Evolutionary conservation across 2,113 vertebrate species (phyloP).

Genomic region (Colinus virginianus): DNA sequence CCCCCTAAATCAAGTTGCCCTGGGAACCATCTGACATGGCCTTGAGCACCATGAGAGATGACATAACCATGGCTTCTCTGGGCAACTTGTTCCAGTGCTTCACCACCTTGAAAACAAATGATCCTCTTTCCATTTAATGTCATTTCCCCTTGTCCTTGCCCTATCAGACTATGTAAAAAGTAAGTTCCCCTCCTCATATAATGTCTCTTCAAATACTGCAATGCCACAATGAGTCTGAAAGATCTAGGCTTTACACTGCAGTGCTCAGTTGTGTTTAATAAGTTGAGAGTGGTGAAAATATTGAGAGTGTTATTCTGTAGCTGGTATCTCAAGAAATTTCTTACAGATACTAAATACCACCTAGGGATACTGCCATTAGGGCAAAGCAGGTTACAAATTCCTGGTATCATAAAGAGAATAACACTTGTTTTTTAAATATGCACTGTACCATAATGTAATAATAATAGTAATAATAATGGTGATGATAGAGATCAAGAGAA

Average conservation of each 20-base stretch:
- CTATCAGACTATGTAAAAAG: too few species aligned
- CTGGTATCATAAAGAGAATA: neutral
- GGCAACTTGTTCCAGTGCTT: too few species aligned
- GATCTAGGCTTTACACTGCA: neutral
- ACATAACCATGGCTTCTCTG: too few species aligned
- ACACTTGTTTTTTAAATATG: neutral
- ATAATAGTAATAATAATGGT: neutral
- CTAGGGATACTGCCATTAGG: neutral
- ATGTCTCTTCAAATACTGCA: too few species aligned
- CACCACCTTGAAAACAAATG: too few species aligned
- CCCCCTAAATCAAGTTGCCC: too few species aligned
- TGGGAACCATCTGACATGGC: too few species aligned
- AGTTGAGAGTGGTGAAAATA: conserved; percentile 17
- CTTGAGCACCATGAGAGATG: too few species aligned
- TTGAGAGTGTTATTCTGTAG: neutral
- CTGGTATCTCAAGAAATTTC: neutral
- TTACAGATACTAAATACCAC: neutral
- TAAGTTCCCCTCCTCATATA: too few species aligned
- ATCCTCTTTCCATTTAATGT: too few species aligned
- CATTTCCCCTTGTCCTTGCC: too few species aligned
- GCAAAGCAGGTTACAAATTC: neutral
- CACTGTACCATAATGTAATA: neutral
- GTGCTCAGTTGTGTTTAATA: conserved; percentile 15
- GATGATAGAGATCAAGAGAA: neutral
- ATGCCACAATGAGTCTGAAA: neutral